Percentiles rank a stretch among this genome's conserved stretches.
phyloP scores from a whole-genome alignment of 2,797 vertebrate genomes.

The Hydrophis major region DNA sequence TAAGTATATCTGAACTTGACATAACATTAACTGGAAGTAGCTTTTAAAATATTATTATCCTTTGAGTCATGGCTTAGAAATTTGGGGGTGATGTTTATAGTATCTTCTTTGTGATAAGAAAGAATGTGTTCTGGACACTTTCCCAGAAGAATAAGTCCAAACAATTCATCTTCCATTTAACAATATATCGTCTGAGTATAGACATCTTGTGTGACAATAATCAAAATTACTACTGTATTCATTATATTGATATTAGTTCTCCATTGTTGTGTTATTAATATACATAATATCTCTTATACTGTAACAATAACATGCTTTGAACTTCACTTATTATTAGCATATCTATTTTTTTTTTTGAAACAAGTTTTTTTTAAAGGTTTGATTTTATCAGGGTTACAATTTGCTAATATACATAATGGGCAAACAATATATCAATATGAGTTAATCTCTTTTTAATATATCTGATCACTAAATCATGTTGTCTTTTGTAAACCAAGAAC shows the following conservation, averaged over 20 bases:
- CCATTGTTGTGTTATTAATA: too few species aligned
- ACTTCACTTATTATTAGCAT: too few species aligned
- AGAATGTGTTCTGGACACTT: background rate
- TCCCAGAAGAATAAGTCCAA: background rate
- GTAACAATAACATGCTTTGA: too few species aligned
- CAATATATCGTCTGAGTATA: too few species aligned
- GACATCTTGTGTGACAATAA: too few species aligned
- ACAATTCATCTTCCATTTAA: too few species aligned
- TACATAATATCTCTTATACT: too few species aligned
- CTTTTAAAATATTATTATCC: background rate
- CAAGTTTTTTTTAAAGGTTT: background rate
- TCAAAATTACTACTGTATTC: too few species aligned
- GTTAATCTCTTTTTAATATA: background rate
- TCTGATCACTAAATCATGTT: too few species aligned
- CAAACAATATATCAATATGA: background rate
- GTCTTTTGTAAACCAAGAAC: background rate
- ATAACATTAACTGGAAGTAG: background rate
- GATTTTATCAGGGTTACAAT: background rate
- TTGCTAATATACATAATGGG: background rate
- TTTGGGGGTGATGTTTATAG: background rate
- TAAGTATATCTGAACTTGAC: conserved; percentile 77
- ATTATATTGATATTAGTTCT: too few species aligned
- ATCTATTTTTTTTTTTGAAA: too few species aligned
- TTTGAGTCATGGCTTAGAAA: background rate
- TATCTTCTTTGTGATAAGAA: background rate